A percentile compares a stretch with the other conserved stretches of the same genome.
Evolutionary conservation across 1,140 invertebrate species (phyloP).

Genomic region (Rhyzopertha dominica): DNA sequence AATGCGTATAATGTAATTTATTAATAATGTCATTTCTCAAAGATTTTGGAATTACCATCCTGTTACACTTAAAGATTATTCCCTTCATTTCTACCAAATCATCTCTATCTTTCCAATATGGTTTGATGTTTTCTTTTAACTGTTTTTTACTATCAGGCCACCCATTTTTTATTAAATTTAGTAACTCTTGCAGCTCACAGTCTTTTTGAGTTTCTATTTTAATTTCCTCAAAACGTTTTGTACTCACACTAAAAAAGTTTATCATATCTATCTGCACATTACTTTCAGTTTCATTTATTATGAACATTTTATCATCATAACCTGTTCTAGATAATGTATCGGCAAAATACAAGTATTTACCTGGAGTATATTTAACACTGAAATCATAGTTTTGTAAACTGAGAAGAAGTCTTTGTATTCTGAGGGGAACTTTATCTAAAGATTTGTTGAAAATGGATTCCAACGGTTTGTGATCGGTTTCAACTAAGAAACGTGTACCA

Average conservation of each 20-base stretch:
- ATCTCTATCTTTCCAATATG: conserved; percentile 23
- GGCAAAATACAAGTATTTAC: conserved; percentile 26
- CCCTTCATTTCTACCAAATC: conserved; percentile 23
- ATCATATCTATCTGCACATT: too few species aligned
- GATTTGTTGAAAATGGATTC: conserved; percentile 45
- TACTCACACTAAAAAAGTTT: conserved; percentile 7
- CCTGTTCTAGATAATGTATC: too few species aligned
- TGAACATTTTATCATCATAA: too few species aligned
- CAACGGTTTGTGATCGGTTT: conserved; percentile 36
- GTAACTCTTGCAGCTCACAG: conserved; percentile 15
- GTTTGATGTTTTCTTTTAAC: conserved; percentile 10
- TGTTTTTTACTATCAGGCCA: conserved; percentile 21
- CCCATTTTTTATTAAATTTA: conserved; percentile 14
- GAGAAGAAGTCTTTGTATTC: conserved; percentile 31
- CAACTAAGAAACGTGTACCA: conserved; percentile 36
- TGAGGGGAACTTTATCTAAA: conserved; percentile 38
- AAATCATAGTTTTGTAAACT: conserved; percentile 29
- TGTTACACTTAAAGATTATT: conserved; percentile 30
- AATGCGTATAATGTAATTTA: conserved; percentile 34
- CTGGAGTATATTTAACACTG: conserved; percentile 28
- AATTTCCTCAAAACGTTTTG: not conserved
- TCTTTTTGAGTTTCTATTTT: conserved; percentile 10
- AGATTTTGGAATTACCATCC: conserved; percentile 29
- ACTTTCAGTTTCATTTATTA: too few species aligned
- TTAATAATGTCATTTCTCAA: conserved; percentile 28